Evolutionary conservation across 2,113 vertebrate species (phyloP), one percentile per base, ranked within the genome.

Genomic region (Fregetta grallaria): DNA sequence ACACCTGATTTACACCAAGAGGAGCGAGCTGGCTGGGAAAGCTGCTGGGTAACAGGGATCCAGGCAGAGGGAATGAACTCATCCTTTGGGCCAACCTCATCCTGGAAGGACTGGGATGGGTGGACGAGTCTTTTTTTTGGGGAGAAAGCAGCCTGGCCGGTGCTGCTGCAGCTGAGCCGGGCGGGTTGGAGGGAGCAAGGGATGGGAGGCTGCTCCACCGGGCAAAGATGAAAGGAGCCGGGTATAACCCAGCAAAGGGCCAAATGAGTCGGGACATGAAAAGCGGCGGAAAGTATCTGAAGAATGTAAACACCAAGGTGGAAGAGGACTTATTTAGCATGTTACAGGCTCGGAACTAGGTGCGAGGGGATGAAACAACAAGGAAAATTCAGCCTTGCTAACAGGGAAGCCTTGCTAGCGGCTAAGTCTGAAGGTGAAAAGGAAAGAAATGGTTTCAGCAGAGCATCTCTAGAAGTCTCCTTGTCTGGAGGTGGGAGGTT

Each of bases 231-330:
- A 97, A 96, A 92, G 92, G 89, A 91, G 77, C 63, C 0, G 38
- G 38, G 81, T 88, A 38, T 30, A 92, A 76, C 84, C 74, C 74
- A 82, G 81, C 45, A 50, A 92, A 97, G 89, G 91, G 66, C 85
- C 84, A 80, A 82, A 86, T 44, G 92, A 97, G 89, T 50, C 71
- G n/a, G 94, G 89, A 96, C 93, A 96, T 96, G 94, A 96, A 95
- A 97, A 97, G 96, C 92, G 20, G 76, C 0, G 0, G 79, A 93
- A 96, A 92, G 71, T 63, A 97, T 96, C 91, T 74, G 70, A 97
- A 97, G 97, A 97, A 96, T 96, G 95, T 96, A 97, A 97, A 97
- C 95, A 96, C 74, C 63, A 97, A 97, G 94, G 97, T 97, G 96
- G 94, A 97, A 97, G 94, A 71, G 87, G 92, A 97, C 96, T 97